Evolutionary conservation across 2,888 invertebrate genomes (phyloP), one percentile per base, ranked within the genome.

Genomic region (Saturnia pavonia): DNA sequence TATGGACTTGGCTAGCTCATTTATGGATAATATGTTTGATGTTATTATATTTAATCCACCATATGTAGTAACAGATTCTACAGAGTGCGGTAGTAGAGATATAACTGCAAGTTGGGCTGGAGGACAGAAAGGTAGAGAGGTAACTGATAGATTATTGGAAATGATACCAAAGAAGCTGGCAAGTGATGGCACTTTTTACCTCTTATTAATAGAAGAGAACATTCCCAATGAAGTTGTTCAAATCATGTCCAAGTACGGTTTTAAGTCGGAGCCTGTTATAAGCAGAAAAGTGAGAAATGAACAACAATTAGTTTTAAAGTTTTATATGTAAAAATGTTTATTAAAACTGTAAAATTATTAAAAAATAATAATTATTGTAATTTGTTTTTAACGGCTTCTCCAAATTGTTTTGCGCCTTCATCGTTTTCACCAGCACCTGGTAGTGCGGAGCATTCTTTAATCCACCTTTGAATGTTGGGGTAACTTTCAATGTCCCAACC

Each of bases 31-130:
- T 68, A 81, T 93, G 27, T 96, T 99, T 79, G 99, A 99, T 94
- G 80, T 99, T 34, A 94, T 99, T 71, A 85, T 99, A 70, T 99
- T 99, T 84, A 99, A 99, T 95, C 99, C 99, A 1, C 99, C 99
- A 0, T 99, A 99, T 94, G 99, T 99, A 60, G 97, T 98, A 0
- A 99, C 99, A 0, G 95, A 96, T 12, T 92, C 95, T 66, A 91
- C 95, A 22, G 99, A 99, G 91, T 95, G 97, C 72, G 87, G 88
- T 22, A 85, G 90, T 0, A 88, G 80, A 70, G 92, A 95, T 72
- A 94, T 96, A 69, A 91, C 92, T 69, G 95, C 95, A 70, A 94
- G 96, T 70, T 98, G 97, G 97, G 97, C 97, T 1, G 98, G 98
- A 12, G 98, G 98, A 0, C 71, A 82, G 0, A 94, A 95, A 77